Evolutionary conservation across 1,140 invertebrate genomes (phyloP), one percentile per base, ranked within the genome.

Genomic region (Prorops nasuta): DNA sequence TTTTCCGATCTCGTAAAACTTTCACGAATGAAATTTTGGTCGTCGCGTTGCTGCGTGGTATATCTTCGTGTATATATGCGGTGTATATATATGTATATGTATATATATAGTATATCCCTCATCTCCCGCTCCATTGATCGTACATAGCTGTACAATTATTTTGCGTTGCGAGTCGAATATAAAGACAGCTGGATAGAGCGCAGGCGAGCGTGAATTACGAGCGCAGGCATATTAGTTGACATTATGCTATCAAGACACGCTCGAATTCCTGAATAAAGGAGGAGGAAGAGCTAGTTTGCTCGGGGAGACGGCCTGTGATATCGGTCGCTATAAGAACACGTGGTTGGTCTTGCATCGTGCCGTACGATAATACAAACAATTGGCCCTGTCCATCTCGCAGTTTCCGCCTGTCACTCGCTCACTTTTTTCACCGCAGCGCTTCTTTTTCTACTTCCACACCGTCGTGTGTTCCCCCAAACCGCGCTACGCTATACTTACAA

Each of bases 351-450:
- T 63, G 67, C 67, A 75, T 76, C 74, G 72, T 76, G 72, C 69
- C 69, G 60, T 57, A 58, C 63, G 64, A 69, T 71, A 72, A 75
- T 71, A 74, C 72, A 76, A 74, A 73, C 74, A 76, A 76, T 76
- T 75, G 72, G 72, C 73, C 73, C 72, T 76, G 74, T 76, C 75
- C 74, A 71, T 76, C 73, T 69, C 55, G 41, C 51, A 56, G 67
- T 61, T 77, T 78, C 74, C 76, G 73, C 66, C 72, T 65, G 71
- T 75, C 74, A 76, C 67, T 76, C 72, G 66, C 57, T 65, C 66
- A 60, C 60, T 6, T 28, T 28, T 10, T 28, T 63, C 56, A n/a
- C n/a, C n/a, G n/a, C n/a, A n/a, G n/a, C n/a, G n/a, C n/a, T n/a
- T n/a, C n/a, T n/a, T n/a, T n/a, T n/a, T n/a, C n/a, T n/a, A n/a